Evolutionary conservation across 2,888 invertebrate species (phyloP).

Genomic region (Epistrophe eligans): DNA sequence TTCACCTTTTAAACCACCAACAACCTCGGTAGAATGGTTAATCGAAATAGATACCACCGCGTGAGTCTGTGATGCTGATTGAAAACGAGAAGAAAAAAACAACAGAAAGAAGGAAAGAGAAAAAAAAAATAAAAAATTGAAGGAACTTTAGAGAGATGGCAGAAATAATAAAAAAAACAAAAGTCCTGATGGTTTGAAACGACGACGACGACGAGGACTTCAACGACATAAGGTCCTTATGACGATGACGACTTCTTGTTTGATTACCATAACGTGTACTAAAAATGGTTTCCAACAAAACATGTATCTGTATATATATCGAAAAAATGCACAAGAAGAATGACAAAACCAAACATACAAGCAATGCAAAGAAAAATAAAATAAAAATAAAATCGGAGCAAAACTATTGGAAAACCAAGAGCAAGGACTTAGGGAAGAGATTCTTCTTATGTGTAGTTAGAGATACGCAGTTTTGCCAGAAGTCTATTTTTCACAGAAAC

Average conservation of each 20-base stretch:
- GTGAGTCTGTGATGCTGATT: constrained; percentile 26
- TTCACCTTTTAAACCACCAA: constrained; percentile 14
- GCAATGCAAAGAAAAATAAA: background rate
- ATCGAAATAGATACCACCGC: constrained; percentile 42
- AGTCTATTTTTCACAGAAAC: constrained; percentile 6
- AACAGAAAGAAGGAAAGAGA: background rate
- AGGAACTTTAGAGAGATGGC: background rate
- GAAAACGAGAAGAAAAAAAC: constrained; percentile 5
- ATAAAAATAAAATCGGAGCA: background rate
- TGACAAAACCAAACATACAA: background rate
- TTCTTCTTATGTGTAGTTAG: background rate
- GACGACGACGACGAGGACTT: background rate
- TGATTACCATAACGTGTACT: constrained; percentile 68
- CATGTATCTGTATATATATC: background rate
- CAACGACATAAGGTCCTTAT: background rate
- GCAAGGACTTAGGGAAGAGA: constrained; percentile 5
- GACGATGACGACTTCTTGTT: constrained; percentile 43
- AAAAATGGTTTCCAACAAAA: constrained; percentile 23
- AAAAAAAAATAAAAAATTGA: background rate
- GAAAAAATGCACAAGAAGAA: constrained; percentile 26
- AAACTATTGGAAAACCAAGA: constrained; percentile 33
- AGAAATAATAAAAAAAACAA: constrained; percentile 29
- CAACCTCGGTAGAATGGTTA: constrained; percentile 3
- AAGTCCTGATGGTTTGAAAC: constrained; percentile 27
- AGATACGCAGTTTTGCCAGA: constrained; percentile 10